Evolutionary conservation across 2,888 invertebrate genomes (phyloP), one percentile per base, ranked within the genome.

Genomic region (Gari tellinella): DNA sequence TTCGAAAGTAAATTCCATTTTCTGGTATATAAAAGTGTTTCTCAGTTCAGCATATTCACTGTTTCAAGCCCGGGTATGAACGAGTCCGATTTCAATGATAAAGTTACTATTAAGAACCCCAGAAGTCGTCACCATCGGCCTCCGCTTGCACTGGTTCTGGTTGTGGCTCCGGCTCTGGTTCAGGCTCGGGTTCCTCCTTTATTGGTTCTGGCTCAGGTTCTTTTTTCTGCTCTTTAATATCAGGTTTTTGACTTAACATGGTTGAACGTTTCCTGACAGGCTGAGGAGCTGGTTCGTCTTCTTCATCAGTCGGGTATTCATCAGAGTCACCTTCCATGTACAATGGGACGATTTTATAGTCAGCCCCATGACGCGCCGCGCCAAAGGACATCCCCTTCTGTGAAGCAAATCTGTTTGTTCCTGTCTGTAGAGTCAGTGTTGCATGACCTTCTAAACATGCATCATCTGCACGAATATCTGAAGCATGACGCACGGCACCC

Each of bases 391-490:
- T 91, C 12, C 91, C 91, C 14, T 85, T 67, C 78, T 91, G 91
- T 38, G 87, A 87, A 26, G 91, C 91, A 41, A 81, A 86, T 67
- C 90, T 90, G 81, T 91, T 91, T 19, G 89, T 89, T n/a, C 90
- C 91, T 8, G 88, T 87, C 79, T 91, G 89, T 12, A 89, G 80
- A 49, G 89, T 86, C 37, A 91, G 89, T 41, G 87, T 81, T 4
- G 82, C 81, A 19, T 86, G 73, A 19, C 76, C 66, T 60, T 83
- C 82, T 15, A 88, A 84, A 26, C 55, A 31, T 19, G 81, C 53
- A 26, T 89, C 88, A 56, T 90, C 91, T 19, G 86, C 82, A 7
- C 85, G 56, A 62, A 91, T 88, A 74, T 91, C 91, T 48, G 90
- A 86, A 46, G 89, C 88, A 73, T 91, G 90, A 40, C 89, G 76